Conservation (phyloP, 2,113 vertebrate genomes). For the Pelodiscus sinensis region DNA sequence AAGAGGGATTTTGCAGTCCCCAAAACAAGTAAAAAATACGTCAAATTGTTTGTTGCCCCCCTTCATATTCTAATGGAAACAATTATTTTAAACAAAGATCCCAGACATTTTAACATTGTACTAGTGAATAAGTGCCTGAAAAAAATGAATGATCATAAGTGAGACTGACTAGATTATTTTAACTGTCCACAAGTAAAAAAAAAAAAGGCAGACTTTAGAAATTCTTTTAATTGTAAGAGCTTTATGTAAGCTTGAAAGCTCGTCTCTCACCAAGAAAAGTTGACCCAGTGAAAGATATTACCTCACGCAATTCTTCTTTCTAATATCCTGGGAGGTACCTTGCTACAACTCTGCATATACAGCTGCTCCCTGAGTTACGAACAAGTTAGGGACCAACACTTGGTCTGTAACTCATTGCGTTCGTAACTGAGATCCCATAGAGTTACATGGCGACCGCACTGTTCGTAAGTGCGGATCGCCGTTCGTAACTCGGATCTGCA, state of each 20-base stretch:
- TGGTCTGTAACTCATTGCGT: too few species aligned
- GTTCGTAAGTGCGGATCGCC: too few species aligned
- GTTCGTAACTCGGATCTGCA: too few species aligned
- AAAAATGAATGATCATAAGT: background rate
- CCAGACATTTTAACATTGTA: background rate
- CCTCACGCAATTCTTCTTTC: background rate
- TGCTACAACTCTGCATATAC: background rate
- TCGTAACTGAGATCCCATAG: too few species aligned
- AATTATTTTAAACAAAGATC: background rate
- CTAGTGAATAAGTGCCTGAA: background rate
- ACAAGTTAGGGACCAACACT: too few species aligned
- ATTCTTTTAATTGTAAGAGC: background rate
- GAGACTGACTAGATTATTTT: background rate
- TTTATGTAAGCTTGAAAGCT: background rate
- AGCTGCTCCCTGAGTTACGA: too few species aligned
- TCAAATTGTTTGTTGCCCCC: background rate
- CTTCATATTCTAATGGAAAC: background rate
- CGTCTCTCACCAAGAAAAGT: background rate
- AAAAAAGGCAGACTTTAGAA: background rate
- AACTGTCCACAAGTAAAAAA: background rate
- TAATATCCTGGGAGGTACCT: background rate
- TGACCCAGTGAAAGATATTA: background rate
- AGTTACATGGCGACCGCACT: too few species aligned
- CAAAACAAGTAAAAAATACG: background rate
- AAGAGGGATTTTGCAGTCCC: background rate